Evolutionary conservation across 2,113 vertebrate species (phyloP).

Genomic region (Acrocephalus kingi): DNA sequence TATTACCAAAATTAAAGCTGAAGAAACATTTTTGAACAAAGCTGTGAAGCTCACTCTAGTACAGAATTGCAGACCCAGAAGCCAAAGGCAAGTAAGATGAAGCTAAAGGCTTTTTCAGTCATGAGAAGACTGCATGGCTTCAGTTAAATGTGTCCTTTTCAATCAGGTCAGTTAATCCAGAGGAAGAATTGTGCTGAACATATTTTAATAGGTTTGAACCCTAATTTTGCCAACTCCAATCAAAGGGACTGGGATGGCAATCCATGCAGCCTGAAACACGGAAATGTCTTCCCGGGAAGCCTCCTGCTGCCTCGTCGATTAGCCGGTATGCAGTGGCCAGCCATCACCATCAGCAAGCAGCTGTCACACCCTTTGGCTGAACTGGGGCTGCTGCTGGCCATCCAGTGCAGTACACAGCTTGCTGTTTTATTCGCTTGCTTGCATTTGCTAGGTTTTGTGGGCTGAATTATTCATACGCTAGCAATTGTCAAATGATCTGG

Average conservation of each 20-base stretch:
- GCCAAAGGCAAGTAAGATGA: not conserved
- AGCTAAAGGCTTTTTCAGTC: not conserved
- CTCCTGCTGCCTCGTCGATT: not conserved
- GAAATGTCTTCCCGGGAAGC: not conserved
- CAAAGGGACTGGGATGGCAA: not conserved
- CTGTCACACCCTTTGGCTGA: constrained; percentile 59
- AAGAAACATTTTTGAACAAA: not conserved
- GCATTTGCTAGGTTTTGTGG: constrained; percentile 4
- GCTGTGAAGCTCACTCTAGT: not conserved
- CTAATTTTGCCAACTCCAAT: not conserved
- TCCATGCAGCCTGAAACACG: not conserved
- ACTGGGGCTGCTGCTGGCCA: not conserved
- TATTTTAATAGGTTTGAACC: not conserved
- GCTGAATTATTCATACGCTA: constrained; percentile 16
- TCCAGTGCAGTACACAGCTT: constrained; percentile 7
- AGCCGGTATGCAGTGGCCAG: not conserved
- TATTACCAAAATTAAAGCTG: not conserved
- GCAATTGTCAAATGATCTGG: constrained; percentile 49
- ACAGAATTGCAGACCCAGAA: not conserved
- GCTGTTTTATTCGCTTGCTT: not conserved
- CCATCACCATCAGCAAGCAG: constrained; percentile 16
- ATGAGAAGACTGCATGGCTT: not conserved
- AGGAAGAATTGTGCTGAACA: not conserved
- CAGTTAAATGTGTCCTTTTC: not conserved
- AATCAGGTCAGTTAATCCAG: not conserved